phyloP scores from a whole-genome alignment of 2,797 vertebrate species.

The Helicolenus hilgendorfi region DNA sequence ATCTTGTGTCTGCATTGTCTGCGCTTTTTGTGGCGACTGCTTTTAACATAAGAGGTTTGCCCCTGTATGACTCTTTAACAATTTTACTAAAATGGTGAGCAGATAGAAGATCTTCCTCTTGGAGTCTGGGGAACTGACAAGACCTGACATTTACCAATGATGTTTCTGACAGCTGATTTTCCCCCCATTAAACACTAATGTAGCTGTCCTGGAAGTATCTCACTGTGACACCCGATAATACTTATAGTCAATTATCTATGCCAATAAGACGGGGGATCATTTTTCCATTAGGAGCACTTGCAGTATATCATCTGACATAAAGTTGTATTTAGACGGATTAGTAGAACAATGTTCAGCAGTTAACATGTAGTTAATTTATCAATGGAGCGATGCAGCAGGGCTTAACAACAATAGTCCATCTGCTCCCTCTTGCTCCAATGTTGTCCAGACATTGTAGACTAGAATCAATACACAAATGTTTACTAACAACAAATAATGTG shows the following conservation, averaged over 20 bases:
- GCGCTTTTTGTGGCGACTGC: neutral
- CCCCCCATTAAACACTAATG: constrained; percentile 28
- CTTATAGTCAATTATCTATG: constrained; percentile 17
- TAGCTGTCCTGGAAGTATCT: constrained; percentile 30
- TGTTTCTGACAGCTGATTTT: constrained; percentile 42
- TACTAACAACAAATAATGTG: constrained; percentile 25
- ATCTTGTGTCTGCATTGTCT: neutral
- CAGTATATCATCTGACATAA: constrained; percentile 12
- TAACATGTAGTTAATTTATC: constrained; percentile 27
- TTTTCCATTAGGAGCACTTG: constrained; percentile 12
- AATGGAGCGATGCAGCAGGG: neutral
- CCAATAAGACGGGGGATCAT: constrained; percentile 7
- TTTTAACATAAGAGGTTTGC: constrained; percentile 23
- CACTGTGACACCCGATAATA: constrained; percentile 22
- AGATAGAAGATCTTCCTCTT: neutral
- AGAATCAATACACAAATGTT: constrained; percentile 60
- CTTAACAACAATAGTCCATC: constrained; percentile 51
- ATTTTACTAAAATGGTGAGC: neutral
- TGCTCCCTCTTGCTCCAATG: constrained; percentile 21
- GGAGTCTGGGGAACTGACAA: constrained; percentile 20
- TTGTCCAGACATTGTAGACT: constrained; percentile 34
- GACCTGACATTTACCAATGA: constrained; percentile 47
- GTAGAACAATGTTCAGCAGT: constrained; percentile 7
- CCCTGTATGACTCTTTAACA: constrained; percentile 5
- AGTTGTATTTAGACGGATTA: constrained; percentile 30